These are phyloP conservation scores for Petromus typicus DNA, from an alignment of 2,113 vertebrate genomes.

Conservation along the genomic window DNA sequence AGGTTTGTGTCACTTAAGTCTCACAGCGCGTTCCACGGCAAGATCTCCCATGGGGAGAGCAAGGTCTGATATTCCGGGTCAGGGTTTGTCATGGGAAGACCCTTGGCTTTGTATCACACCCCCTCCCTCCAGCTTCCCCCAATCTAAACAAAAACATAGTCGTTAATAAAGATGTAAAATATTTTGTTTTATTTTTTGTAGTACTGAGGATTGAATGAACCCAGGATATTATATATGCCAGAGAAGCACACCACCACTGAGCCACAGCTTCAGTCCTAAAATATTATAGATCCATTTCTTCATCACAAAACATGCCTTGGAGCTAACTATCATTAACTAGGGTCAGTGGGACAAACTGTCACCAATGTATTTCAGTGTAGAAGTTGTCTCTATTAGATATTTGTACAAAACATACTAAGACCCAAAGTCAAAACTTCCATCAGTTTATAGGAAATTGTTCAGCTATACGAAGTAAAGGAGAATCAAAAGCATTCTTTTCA, in stretches of 20 bases:
- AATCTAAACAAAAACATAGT: slow-evolving; percentile 3
- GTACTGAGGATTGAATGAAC: too few species aligned
- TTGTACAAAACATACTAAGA: not conserved
- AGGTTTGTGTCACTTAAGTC: not conserved
- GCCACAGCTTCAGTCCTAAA: not conserved
- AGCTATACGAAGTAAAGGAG: not conserved
- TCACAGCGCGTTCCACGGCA: not conserved
- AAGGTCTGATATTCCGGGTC: not conserved
- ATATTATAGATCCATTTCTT: slow-evolving; percentile 10
- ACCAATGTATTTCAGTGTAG: not conserved
- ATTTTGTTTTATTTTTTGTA: not conserved
- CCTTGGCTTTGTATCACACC: not conserved
- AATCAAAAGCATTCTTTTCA: not conserved
- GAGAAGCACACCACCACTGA: too few species aligned
- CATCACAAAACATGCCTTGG: slow-evolving; percentile 10
- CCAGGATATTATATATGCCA: too few species aligned
- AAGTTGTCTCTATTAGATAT: not conserved
- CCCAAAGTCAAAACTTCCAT: not conserved
- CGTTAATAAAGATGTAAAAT: slow-evolving; percentile 45
- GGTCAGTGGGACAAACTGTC: not conserved
- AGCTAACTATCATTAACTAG: not conserved
- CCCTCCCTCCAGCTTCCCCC: not conserved
- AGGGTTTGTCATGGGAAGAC: not conserved
- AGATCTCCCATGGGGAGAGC: not conserved
- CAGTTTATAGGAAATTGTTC: not conserved